These are phyloP conservation scores for Conus ventricosus DNA, from an alignment of 1,140 invertebrate species.

Conservation along the genomic window DNA sequence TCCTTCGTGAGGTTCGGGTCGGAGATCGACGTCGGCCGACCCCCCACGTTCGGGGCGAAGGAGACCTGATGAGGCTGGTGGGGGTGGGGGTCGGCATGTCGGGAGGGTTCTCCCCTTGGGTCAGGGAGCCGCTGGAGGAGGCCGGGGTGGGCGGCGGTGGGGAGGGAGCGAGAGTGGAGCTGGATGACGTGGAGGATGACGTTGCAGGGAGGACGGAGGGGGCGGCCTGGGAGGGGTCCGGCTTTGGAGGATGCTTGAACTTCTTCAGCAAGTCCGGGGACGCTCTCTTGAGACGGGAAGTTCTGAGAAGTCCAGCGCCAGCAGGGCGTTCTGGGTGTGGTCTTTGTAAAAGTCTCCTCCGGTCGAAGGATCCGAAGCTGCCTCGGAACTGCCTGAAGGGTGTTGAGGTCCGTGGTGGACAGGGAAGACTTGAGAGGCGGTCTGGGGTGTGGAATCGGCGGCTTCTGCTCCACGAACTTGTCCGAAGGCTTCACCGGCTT, in stretches of 20 bases:
- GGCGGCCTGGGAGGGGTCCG: neutral
- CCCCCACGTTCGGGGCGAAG: neutral
- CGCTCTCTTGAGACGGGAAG: neutral
- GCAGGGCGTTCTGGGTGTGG: neutral
- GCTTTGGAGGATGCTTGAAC: neutral
- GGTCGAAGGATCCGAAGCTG: neutral
- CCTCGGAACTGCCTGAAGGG: neutral
- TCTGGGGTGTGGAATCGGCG: neutral
- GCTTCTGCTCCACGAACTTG: neutral
- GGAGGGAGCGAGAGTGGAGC: no score
- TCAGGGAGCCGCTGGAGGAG: neutral
- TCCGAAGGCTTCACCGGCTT: neutral
- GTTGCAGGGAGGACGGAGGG: neutral
- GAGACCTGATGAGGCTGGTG: neutral
- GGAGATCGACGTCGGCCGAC: neutral
- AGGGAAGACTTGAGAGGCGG: neutral
- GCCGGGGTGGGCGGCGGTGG: neutral
- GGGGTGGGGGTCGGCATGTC: neutral
- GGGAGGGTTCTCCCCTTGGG: neutral
- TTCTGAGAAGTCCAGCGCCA: neutral
- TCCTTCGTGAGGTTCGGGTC: neutral
- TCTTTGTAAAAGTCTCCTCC: neutral
- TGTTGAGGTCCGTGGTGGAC: neutral
- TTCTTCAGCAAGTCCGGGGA: slow-evolving; percentile 9
- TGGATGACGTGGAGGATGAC: neutral